Evolutionary conservation across 1,140 invertebrate genomes (phyloP), one percentile per base, ranked within the genome.

Genomic region (Apis cerana): DNA sequence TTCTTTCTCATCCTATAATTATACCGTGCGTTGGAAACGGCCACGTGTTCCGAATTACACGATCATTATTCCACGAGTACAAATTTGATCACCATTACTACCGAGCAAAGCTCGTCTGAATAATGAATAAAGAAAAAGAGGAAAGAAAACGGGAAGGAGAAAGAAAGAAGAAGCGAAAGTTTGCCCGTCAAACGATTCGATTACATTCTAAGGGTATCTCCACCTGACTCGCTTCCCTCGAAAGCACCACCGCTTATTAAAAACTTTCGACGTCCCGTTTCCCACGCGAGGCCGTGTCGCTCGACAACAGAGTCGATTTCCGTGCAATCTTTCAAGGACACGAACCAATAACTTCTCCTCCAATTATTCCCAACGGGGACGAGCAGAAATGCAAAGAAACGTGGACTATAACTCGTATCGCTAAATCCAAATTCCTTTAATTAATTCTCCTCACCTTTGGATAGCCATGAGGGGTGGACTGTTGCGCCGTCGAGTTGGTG

Each of bases 391-490:
- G n/a, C n/a, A n/a, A n/a, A n/a, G n/a, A n/a, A n/a, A n/a, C n/a
- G n/a, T n/a, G n/a, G n/a, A n/a, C n/a, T n/a, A n/a, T n/a, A n/a
- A n/a, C n/a, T n/a, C n/a, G n/a, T n/a, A n/a, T n/a, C n/a, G n/a
- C n/a, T n/a, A n/a, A n/a, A n/a, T n/a, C n/a, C n/a, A n/a, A n/a
- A n/a, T n/a, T n/a, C n/a, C n/a, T n/a, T n/a, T n/a, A n/a, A n/a
- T n/a, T n/a, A n/a, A n/a, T n/a, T n/a, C n/a, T n/a, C n/a, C 85
- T 84, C 83, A 93, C 93, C 89, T 92, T 94, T 65, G 89, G 92
- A 72, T 90, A 92, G 48, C 89, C 92, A 85, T 92, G 90, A 54
- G 75, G 95, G 87, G 74, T 94, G 86, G 67, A 91, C 50, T 84
- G 88, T 89, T 76, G 94, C 90, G 58, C 75, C 88, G 92, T 78